Conservation (phyloP, 1,140 invertebrate species). For the Trachymyrmex cornetzi region DNA sequence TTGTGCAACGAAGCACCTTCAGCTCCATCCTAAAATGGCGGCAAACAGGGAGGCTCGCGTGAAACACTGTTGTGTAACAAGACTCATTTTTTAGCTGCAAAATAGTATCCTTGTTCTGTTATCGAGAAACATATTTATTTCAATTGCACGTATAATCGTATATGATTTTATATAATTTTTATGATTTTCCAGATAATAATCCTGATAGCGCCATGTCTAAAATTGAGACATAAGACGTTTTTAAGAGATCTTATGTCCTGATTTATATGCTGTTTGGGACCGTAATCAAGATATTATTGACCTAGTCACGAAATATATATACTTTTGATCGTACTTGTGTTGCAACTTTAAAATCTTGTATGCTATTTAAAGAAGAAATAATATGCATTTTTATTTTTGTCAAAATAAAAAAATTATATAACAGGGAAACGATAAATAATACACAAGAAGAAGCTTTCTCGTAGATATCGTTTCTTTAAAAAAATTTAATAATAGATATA, state of each 20-base stretch:
- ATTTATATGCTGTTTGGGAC: no score
- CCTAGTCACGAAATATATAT: background rate
- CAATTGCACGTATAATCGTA: background rate
- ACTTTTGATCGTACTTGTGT: background rate
- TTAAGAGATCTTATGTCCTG: no score
- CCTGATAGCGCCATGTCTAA: no score
- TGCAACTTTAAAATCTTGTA: background rate
- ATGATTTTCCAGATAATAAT: background rate
- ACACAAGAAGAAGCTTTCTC: background rate
- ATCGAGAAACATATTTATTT: background rate
- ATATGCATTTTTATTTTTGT: background rate
- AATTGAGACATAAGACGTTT: no score
- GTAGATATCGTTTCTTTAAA: no score
- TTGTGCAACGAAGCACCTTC: conserved; percentile 52
- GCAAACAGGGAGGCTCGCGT: background rate
- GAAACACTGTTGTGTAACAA: conserved; percentile 6
- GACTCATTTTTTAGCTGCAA: background rate
- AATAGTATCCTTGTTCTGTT: background rate
- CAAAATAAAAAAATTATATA: background rate
- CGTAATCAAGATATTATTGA: background rate
- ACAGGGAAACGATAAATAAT: background rate
- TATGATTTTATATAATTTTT: conserved; percentile 15
- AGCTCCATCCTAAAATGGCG: conserved; percentile 77
- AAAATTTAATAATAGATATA: no score
- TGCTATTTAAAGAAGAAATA: background rate